Evolutionary conservation across 2,113 vertebrate species (phyloP).

Genomic region (Argyrosomus japonicus): DNA sequence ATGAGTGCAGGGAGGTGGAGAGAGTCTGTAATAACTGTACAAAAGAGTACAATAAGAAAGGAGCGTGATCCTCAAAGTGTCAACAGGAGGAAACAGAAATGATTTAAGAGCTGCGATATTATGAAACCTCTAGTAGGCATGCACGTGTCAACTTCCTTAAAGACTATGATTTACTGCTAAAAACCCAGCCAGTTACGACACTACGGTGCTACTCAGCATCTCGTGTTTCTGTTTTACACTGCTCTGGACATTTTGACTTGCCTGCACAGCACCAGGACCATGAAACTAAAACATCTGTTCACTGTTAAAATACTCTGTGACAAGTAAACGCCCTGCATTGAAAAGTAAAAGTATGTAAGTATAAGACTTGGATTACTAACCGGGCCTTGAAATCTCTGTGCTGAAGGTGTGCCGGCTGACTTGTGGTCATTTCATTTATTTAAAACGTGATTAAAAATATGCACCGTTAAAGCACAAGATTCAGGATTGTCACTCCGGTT

Average conservation of each 20-base stretch:
- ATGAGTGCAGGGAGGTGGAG: too few species aligned
- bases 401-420: too few species aligned
- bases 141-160: not conserved
- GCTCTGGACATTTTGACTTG: not conserved
- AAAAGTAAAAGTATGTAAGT: not conserved
- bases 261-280: not conserved
- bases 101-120: too few species aligned
- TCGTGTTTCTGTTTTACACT: not conserved
- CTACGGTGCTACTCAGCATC: not conserved
- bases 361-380: not conserved
- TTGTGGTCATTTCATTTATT: not conserved
- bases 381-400: not conserved
- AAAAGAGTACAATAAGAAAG: too few species aligned
- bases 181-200: not conserved
- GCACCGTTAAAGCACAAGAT: not conserved
- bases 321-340: not conserved
- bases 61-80: too few species aligned
- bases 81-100: too few species aligned
- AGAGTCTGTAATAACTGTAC: too few species aligned
- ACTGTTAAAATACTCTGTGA: not conserved
- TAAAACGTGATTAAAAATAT: not conserved
- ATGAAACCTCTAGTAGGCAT: too few species aligned
- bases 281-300: not conserved
- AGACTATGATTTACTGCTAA: not conserved
- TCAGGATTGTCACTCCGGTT: too few species aligned